Percentiles rank a stretch among this genome's conserved stretches.
Conservation (phyloP, 2,888 invertebrate species). For the Chouioia cunea region DNA sequence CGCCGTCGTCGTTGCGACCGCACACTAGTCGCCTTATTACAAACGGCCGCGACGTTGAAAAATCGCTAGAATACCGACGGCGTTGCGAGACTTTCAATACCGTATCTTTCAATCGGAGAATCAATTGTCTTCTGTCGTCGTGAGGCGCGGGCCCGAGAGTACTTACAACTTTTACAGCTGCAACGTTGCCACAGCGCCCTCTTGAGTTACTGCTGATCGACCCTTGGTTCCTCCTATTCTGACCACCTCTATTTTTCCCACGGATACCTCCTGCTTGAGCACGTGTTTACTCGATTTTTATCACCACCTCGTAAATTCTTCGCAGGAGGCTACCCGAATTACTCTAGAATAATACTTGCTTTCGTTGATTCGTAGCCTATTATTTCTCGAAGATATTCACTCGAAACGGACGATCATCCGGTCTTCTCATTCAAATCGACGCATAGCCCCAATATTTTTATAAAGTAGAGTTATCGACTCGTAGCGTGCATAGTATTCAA, state of each 20-base stretch:
- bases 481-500: too few species aligned
- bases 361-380: too few species aligned
- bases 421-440: too few species aligned
- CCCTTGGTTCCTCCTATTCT: constrained; percentile 1
- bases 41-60: constrained; percentile 53
- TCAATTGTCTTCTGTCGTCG: constrained; percentile 27
- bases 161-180: constrained; percentile 28
- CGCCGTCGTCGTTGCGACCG: constrained; percentile 27
- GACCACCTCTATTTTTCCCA: constrained; percentile 1
- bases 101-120: constrained; percentile 44
- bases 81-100: constrained; percentile 41
- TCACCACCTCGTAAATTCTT: neutral
- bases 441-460: too few species aligned
- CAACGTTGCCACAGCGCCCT: neutral
- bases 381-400: too few species aligned
- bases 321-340: too few species aligned
- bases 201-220: constrained; percentile 29
- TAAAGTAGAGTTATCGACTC: too few species aligned
- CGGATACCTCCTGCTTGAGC: neutral
- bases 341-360: too few species aligned
- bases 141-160: neutral
- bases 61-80: constrained; percentile 26
- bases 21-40: constrained; percentile 56
- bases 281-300: constrained; percentile 23
- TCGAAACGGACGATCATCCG: too few species aligned